phyloP scores from a whole-genome alignment of 2,888 invertebrate species.

The Eretmocerus hayati region DNA sequence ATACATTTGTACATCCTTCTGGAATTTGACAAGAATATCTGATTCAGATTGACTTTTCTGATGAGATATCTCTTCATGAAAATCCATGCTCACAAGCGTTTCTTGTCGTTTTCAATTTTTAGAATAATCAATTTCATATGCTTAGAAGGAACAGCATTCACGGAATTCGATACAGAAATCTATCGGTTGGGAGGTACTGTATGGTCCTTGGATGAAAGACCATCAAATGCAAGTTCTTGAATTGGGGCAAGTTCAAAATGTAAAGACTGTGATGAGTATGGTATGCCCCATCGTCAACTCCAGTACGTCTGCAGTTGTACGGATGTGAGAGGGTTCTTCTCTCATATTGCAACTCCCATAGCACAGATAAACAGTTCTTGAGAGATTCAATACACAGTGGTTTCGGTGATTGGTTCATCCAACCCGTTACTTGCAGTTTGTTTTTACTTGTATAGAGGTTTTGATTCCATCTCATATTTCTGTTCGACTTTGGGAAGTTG shows the following conservation, averaged over 20 bases:
- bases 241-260: conserved; percentile 26
- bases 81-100: conserved; percentile 3
- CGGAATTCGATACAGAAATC: conserved; percentile 28
- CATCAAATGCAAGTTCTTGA: conserved; percentile 22
- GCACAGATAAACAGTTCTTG: conserved; percentile 35
- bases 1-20: conserved; percentile 16
- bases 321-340: conserved; percentile 22
- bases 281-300: conserved; percentile 31
- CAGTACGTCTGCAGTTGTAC: conserved; percentile 37
- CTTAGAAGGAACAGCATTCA: conserved; percentile 36
- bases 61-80: neutral
- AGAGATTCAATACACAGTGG: conserved; percentile 39
- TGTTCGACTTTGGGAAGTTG: conserved; percentile 47
- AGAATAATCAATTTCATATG: conserved; percentile 44
- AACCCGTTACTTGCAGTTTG: conserved; percentile 35
- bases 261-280: conserved; percentile 8
- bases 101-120: conserved; percentile 31
- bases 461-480: conserved; percentile 32
- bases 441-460: conserved; percentile 30
- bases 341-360: conserved; percentile 16
- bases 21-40: conserved; percentile 17
- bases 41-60: neutral
- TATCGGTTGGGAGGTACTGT: conserved; percentile 31
- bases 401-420: conserved; percentile 34
- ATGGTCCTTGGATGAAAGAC: conserved; percentile 10